Percentiles rank a stretch among this genome's conserved stretches.
These are phyloP conservation scores for Rhizoglyphus robini DNA, from an alignment of 1,140 invertebrate genomes.

Conservation along the genomic window DNA sequence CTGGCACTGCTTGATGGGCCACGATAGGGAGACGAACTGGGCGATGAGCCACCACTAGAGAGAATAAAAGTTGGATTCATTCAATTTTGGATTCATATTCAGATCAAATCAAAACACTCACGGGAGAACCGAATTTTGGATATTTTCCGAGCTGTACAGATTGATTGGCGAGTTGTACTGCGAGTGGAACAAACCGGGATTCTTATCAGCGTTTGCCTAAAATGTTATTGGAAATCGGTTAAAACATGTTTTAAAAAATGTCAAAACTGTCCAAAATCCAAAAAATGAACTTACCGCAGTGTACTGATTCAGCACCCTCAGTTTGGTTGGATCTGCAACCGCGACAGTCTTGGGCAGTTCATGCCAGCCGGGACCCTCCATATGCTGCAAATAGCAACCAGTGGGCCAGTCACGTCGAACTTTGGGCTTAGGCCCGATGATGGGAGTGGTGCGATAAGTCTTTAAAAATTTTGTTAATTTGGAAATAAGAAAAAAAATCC, in stretches of 20 bases:
- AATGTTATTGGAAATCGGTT: neutral
- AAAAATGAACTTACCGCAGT: neutral
- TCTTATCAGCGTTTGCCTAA: conserved; percentile 16
- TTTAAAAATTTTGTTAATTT: conserved; percentile 14
- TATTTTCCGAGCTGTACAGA: conserved; percentile 36
- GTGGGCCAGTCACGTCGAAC: conserved; percentile 26
- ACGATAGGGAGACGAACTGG: neutral
- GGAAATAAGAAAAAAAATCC: neutral
- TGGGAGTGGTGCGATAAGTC: conserved; percentile 27
- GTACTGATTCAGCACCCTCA: conserved; percentile 9
- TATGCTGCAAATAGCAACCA: conserved; percentile 25
- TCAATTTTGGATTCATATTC: neutral
- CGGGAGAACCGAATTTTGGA: conserved; percentile 31
- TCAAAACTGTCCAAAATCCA: neutral
- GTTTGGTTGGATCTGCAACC: conserved; percentile 5
- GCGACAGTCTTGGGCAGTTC: conserved; percentile 13
- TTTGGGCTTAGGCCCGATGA: conserved; percentile 26
- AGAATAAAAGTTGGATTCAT: conserved; percentile 19
- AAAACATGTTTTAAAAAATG: neutral
- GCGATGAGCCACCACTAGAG: conserved; percentile 3
- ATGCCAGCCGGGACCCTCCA: conserved; percentile 25
- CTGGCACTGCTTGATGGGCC: neutral
- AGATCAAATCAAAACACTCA: neutral
- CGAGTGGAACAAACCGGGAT: conserved; percentile 31
- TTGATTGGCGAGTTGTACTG: conserved; percentile 38